Evolutionary conservation across 2,888 invertebrate genomes (phyloP).

Genomic region (Notodonta ziczac): DNA sequence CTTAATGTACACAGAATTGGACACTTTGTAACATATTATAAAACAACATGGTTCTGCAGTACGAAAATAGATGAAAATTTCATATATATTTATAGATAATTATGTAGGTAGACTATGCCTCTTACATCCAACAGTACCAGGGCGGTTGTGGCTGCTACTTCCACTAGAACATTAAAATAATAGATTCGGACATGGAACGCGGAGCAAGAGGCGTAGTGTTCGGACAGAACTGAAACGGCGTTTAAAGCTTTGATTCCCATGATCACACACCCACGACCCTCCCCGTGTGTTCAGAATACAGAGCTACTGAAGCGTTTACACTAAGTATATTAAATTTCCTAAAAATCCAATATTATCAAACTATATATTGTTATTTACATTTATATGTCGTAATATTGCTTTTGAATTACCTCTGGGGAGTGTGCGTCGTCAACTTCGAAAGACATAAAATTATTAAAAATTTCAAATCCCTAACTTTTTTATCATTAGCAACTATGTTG

Average conservation of each 20-base stretch:
- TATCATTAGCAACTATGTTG: slow-evolving; percentile 72
- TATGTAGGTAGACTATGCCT: slow-evolving; percentile 52
- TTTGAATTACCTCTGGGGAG: slow-evolving; percentile 82
- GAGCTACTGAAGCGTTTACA: slow-evolving; percentile 77
- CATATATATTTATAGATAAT: slow-evolving; percentile 51
- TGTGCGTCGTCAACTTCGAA: slow-evolving; percentile 75
- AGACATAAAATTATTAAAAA: slow-evolving; percentile 77
- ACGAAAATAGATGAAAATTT: slow-evolving; percentile 79
- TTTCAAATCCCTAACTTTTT: slow-evolving; percentile 78
- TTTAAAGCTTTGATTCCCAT: slow-evolving; percentile 84
- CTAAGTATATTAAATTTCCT: slow-evolving; percentile 76
- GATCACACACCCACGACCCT: slow-evolving; percentile 74
- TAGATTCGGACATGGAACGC: slow-evolving; percentile 18
- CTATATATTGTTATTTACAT: slow-evolving; percentile 82
- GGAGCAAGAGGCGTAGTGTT: slow-evolving; percentile 60
- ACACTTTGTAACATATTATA: slow-evolving; percentile 40
- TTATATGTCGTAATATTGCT: slow-evolving; percentile 84
- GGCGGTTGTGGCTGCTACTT: slow-evolving; percentile 7
- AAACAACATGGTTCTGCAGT: slow-evolving; percentile 66
- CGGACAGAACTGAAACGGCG: slow-evolving; percentile 72
- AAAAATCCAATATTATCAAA: slow-evolving; percentile 83
- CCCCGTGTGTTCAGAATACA: slow-evolving; percentile 66
- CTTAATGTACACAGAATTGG: slow-evolving; percentile 28
- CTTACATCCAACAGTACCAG: slow-evolving; percentile 37
- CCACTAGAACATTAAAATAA: slow-evolving; percentile 25